Base-by-base conservation (phyloP, 2,797 vertebrate genomes). In the Sylvilagus floridanus region DNA sequence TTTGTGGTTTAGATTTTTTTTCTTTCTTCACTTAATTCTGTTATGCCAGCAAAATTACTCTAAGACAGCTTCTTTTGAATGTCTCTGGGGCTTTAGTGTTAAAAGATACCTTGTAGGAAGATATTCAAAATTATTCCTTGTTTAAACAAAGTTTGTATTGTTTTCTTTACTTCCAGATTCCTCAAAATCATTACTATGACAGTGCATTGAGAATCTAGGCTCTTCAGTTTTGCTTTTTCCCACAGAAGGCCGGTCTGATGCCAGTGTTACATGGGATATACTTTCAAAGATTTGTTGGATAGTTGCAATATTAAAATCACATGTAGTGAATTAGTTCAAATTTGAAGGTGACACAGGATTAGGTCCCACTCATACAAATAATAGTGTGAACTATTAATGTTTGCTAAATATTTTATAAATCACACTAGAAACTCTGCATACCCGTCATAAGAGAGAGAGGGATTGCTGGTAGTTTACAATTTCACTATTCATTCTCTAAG, bases 291-390 rank as follows among this genome's bases (percentile, higher is more conserved):
- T 37, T 73, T 35, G 30, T 54, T 95, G 90, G 21, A 57, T 72
- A 95, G 22, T 62, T 94, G 4, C 13, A 66, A 78, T 65, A 86
- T 93, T 90, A 94, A 92, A 88, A 90, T 83, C 9, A 83, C 83
- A 84, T 35, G 42, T 19, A 92, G 30, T 52, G 52, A 76, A 19
- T 86, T 94, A 73, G 69, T 93, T 96, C 19, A 88, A 65, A 77
- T 16, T 60, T n/a, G 17, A 19, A 79, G 17, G 79, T 94, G 60
- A 92, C 89, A 93, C 86, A 94, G 4, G 28, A 72, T 88, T 54
- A 89, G 26, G 37, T 75, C 7, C 30, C 52, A 57, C 28, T 90
- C 30, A 84, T 8, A 37, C 86, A 94, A 93, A 65, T 28, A 63
- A 91, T 84, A 52, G 22, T 9, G 47, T 69, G 63, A 92, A 21